Base-by-base conservation (phyloP, 2,888 invertebrate genomes). In the Yponomeuta sedellus region DNA sequence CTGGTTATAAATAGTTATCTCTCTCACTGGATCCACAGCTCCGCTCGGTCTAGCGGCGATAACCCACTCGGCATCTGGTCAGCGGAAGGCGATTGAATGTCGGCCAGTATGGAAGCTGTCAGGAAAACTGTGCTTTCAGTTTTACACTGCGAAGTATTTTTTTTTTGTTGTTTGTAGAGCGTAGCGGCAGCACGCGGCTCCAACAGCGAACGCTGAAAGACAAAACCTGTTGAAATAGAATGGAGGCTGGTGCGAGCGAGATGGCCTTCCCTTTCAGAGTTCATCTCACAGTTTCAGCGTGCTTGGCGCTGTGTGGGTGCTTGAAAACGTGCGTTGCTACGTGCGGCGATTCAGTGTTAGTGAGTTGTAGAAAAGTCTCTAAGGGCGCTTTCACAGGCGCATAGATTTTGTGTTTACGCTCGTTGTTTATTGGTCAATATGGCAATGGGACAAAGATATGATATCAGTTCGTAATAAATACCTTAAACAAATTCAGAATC, bases 191-290 rank as follows among this genome's bases (percentile, higher is more conserved):
- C 86, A 89, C 89, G 88, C 87, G 84, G 82, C 84, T 82, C 77
- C 79, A 74, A 74, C 84, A 88, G 88, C 86, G 85, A 85, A 82
- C 79, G 80, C 86, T 90, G 88, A 90, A 88, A 91, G 81, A 85
- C 85, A 88, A 89, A 90, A 91, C 91, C 91, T 91, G 91, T 91
- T 91, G 91, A 90, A 90, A 88, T 90, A 82, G 88, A 84, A 88
- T 80, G 74, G 83, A 78, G 80, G 82, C 78, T 81, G 67, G 89
- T 69, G 82, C 71, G 82, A 91, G 74, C 66, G 82, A 77, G 88
- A 89, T 71, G 72, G 69, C 66, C 64, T 10, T 63, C 68, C 56
- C 66, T 79, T 74, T 74, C 76, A 69, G 76, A 67, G 71, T 72
- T 68, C 73, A 80, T 77, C 77, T 68, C 69, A 69, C 71, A 79